A percentile compares a stretch with the other conserved stretches of the same genome.
phyloP scores from a whole-genome alignment of 23 tunicate genomes.

The Trididemnum miniatum region DNA sequence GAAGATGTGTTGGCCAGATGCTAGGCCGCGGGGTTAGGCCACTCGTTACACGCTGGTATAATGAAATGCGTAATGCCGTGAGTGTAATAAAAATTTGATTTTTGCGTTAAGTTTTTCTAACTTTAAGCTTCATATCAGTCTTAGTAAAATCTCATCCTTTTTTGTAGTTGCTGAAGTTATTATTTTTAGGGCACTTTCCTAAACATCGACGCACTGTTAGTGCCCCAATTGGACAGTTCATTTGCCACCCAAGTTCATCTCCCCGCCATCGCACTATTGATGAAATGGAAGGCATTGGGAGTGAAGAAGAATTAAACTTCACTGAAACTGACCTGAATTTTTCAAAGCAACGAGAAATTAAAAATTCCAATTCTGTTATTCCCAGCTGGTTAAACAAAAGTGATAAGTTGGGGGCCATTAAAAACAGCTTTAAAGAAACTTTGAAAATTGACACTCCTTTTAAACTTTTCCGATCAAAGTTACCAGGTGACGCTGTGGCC shows the following conservation, averaged over 20 bases:
- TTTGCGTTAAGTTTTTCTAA: no score
- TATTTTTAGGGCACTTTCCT: neutral
- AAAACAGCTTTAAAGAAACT: constrained; percentile 1
- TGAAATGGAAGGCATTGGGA: neutral
- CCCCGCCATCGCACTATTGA: constrained; percentile 33
- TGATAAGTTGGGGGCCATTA: neutral
- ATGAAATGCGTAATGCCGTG: no score
- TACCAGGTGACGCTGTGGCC: neutral
- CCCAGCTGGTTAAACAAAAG: neutral
- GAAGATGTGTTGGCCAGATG: no score
- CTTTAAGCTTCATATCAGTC: no score
- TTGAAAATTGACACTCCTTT: constrained; percentile 2
- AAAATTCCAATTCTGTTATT: neutral
- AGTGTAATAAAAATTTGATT: no score
- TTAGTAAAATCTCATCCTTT: no score
- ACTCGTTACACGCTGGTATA: no score
- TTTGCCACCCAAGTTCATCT: constrained; percentile 37
- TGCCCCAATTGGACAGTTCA: constrained; percentile 58
- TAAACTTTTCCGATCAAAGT: constrained; percentile 35
- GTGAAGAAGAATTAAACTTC: neutral
- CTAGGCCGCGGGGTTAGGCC: no score
- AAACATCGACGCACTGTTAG: constrained; percentile 74
- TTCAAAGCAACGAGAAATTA: neutral
- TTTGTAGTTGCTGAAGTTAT: no score
- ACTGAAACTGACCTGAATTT: no score